Evolutionary conservation across 1,140 invertebrate species (phyloP).

Genomic region (Megalopta genalis): DNA sequence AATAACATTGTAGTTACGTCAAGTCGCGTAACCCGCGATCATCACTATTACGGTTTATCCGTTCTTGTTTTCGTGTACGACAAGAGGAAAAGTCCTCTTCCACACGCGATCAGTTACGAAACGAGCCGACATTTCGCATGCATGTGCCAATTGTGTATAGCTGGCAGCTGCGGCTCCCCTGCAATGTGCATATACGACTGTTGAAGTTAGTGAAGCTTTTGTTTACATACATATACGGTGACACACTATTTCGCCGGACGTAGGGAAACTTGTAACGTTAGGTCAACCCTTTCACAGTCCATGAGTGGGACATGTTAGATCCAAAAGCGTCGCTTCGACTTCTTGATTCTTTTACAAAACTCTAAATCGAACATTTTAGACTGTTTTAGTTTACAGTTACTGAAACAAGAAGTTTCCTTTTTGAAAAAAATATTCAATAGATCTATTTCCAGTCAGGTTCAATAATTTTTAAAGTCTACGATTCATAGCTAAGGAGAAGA

Average conservation of each 20-base stretch:
- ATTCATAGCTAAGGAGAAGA: too few relatives aligned
- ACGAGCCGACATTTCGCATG: constrained; percentile 36
- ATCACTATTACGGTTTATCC: constrained; percentile 9
- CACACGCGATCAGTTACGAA: background rate
- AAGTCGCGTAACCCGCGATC: background rate
- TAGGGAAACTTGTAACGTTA: constrained; percentile 21
- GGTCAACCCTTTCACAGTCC: background rate
- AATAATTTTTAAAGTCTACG: too few relatives aligned
- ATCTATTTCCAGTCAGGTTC: too few relatives aligned
- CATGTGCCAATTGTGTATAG: constrained; percentile 52
- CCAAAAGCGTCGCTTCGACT: too few relatives aligned
- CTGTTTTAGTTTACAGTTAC: too few relatives aligned
- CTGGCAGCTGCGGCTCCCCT: constrained; percentile 27
- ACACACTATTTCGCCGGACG: constrained; percentile 5
- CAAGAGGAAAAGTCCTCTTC: background rate
- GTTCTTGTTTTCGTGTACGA: constrained; percentile 29
- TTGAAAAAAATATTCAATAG: too few relatives aligned
- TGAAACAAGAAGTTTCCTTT: too few relatives aligned
- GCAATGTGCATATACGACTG: constrained; percentile 17
- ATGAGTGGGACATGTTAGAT: background rate
- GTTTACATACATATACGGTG: background rate
- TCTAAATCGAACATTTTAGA: too few relatives aligned
- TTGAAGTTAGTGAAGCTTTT: constrained; percentile 21
- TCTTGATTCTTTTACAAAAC: too few relatives aligned
- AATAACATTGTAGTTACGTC: constrained; percentile 11